Evolutionary conservation across 2,797 vertebrate genomes (phyloP), one percentile per base, ranked within the genome.

Genomic region (Mus spretus): DNA sequence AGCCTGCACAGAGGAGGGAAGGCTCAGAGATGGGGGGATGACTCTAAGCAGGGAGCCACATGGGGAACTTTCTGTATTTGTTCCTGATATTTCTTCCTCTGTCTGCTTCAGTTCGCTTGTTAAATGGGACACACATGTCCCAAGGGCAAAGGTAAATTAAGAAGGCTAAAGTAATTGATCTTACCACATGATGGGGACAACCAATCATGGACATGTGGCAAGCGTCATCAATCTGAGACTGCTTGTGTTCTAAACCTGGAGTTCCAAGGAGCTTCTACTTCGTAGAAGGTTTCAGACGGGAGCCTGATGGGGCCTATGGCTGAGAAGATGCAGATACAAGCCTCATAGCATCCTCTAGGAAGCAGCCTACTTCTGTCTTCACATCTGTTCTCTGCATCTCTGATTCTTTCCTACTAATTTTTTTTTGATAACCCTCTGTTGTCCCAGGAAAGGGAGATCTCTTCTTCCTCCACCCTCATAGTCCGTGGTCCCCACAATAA

Each of bases 401-500:
- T 47, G 90, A n/a, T 34, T 65, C 75, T 31, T 81, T 50, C 24
- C 65, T 94, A 75, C 28, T 50, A 24, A 79, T 90, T 83, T 19
- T 34, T 74, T 40, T 67, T 57, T n/a, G n/a, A 74, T 55, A 26
- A 55, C 24, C 22, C 34, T 55, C 47, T 15, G 3, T 47, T 65
- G 57, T n/a, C n/a, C 53, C 50, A 74, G 53, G 47, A 31, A 87
- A 15, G 40, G 55, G 3, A 2, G 80, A 47, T 78, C 72, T 77
- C 92, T 89, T 90, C 61, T 82, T 85, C 86, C 83, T 47, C 63
- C 22, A 31, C 59, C 75, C 90, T 72, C 11, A 14, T n/a, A 82
- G 63, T 89, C 75, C 11, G 81, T 20, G 14, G 53, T 89, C 50
- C 90, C 89, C 89, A 85, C 91, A 85, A 77, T 88, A 96, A 94